Evolutionary conservation across 2,888 invertebrate species (phyloP), one percentile per base, ranked within the genome.

Genomic region (Argyra leucocephala): DNA sequence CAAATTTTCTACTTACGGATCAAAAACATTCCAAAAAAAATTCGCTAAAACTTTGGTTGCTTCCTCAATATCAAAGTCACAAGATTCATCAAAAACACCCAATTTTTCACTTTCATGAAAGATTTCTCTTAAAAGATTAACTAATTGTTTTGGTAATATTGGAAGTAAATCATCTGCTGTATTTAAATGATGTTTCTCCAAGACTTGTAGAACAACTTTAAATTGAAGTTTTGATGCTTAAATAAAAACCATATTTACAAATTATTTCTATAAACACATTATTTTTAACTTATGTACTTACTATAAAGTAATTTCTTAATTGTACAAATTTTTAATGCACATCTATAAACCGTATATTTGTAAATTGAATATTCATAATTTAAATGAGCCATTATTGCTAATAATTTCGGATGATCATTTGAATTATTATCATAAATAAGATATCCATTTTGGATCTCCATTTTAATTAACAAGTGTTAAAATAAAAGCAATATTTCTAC

Each of bases 1-100:
- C n/a, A n/a, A n/a, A n/a, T n/a, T n/a, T n/a, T n/a, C n/a, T n/a
- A 69, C 76, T 68, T 72, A 79, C 77, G 78, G 76, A 73, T 80
- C 80, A 69, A 76, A 80, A 61, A 79, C 71, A 62, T 77, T 77
- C 80, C 78, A 80, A 66, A 79, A 75, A 67, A 80, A 79, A 67
- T 78, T 79, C 3, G 75, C 69, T 48, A 80, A 66, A 2, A 78
- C 70, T 0, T 72, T 69, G 0, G 76, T 75, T 2, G 76, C 73
- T 1, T 69, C 69, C 57, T 77, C 76, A 63, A 78, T 66, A n/a
- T 76, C 69, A 58, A 69, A 69, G 4, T 58, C 57, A 2, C 63
- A 63, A 68, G 69, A 66, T 61, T 76, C 74, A 2, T 70, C 70
- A 37, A 78, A 78, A 63, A 76, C 74, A 1, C 78, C 78, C 22